phyloP scores from a whole-genome alignment of 2,113 vertebrate genomes.

The Platichthys stellatus region DNA sequence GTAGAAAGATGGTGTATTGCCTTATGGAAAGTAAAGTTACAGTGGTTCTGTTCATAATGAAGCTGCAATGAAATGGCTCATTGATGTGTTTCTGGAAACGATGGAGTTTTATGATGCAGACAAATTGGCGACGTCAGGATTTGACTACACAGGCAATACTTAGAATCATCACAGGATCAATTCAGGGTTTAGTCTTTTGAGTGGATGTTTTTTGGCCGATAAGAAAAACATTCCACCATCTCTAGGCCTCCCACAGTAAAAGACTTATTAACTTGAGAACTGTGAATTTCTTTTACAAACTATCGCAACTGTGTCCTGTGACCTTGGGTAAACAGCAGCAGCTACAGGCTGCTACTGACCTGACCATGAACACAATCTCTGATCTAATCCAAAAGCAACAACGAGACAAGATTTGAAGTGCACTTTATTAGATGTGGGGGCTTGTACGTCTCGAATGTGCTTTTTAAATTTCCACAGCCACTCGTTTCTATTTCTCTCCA shows the following conservation, averaged over 20 bases:
- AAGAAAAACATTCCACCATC: too few species aligned
- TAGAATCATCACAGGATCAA: too few species aligned
- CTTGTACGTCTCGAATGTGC: constrained; percentile 22
- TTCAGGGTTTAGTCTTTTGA: too few species aligned
- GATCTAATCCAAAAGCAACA: constrained; percentile 18
- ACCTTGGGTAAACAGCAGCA: constrained; percentile 21
- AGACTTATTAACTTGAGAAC: neutral
- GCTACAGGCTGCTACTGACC: constrained; percentile 3
- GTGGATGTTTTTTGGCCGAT: too few species aligned
- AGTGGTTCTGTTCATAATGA: neutral
- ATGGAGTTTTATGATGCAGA: neutral
- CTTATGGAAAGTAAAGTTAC: too few species aligned
- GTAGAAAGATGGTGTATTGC: neutral
- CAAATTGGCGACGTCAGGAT: neutral
- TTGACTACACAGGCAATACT: too few species aligned
- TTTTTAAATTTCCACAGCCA: constrained; percentile 3
- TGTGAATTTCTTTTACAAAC: neutral
- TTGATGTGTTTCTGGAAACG: neutral
- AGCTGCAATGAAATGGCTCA: neutral
- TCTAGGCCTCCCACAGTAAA: neutral
- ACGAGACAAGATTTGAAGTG: neutral
- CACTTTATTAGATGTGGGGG: constrained; percentile 36
- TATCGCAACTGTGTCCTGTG: neutral
- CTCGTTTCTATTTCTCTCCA: constrained; percentile 42
- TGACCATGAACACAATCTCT: constrained; percentile 11